Percentiles rank a stretch among this genome's conserved stretches.
Conservation (phyloP, 2,888 invertebrate genomes). For the Ischnura elegans region DNA sequence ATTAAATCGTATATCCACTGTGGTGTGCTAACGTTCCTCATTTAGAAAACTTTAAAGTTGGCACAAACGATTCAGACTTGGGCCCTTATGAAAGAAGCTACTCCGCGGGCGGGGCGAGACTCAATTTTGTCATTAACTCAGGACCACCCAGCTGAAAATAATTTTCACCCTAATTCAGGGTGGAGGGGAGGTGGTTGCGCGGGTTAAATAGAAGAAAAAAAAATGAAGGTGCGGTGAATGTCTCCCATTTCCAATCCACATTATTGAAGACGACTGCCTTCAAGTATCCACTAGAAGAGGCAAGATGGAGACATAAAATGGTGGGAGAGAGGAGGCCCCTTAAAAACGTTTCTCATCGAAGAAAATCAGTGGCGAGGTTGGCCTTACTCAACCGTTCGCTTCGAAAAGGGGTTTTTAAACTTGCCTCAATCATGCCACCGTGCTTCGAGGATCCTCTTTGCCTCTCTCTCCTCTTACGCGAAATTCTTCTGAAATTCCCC, state of each 20-base stretch:
- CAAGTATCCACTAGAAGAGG: neutral
- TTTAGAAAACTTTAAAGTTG: too few relatives aligned
- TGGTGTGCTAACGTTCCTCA: too few relatives aligned
- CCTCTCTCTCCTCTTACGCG: neutral
- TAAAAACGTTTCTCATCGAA: constrained; percentile 28
- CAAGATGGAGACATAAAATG: too few relatives aligned
- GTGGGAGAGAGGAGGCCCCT: neutral
- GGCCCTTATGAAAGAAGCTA: neutral
- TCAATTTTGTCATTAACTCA: neutral
- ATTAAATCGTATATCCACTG: too few relatives aligned
- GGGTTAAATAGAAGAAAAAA: neutral
- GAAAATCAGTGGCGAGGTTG: neutral
- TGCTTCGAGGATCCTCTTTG: neutral
- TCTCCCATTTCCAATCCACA: neutral
- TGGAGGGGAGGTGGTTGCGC: neutral
- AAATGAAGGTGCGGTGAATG: neutral
- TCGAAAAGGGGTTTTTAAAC: constrained; percentile 46
- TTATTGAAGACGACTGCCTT: neutral
- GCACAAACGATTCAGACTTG: neutral
- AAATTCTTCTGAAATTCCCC: constrained; percentile 24
- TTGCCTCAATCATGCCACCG: constrained; percentile 41
- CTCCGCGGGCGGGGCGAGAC: neutral
- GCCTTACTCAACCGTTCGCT: neutral
- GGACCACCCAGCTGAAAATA: neutral
- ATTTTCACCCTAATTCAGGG: neutral